Percentiles rank a stretch among this genome's conserved stretches.
These are phyloP conservation scores for Mugil cephalus DNA, from an alignment of 2,113 vertebrate species.

Conservation along the genomic window DNA sequence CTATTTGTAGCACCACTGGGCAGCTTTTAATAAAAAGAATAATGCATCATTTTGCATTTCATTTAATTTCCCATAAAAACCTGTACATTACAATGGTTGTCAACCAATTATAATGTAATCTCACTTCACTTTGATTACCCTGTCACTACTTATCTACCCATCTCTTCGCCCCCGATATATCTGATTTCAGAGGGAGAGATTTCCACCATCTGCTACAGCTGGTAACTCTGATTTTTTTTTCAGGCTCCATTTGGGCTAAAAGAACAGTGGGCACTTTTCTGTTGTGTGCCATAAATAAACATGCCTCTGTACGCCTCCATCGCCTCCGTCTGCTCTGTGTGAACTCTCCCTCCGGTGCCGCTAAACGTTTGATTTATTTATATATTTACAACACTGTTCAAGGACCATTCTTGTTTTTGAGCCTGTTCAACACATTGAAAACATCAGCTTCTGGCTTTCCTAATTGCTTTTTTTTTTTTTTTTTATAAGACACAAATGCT, in stretches of 20 bases:
- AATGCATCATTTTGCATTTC: no score
- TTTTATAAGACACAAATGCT: neutral
- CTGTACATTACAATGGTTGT: no score
- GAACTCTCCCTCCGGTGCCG: slow-evolving; percentile 23
- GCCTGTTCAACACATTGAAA: neutral
- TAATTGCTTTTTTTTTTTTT: no score
- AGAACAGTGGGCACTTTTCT: slow-evolving; percentile 9
- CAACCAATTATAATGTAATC: no score
- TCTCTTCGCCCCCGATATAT: no score
- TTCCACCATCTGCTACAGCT: neutral
- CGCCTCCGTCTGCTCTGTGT: slow-evolving; percentile 28
- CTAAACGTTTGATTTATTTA: slow-evolving; percentile 13
- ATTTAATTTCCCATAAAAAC: no score
- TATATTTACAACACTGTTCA: slow-evolving; percentile 8
- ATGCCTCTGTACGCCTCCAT: slow-evolving; percentile 22
- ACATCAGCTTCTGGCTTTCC: neutral
- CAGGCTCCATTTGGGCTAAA: slow-evolving; percentile 1
- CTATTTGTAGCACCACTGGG: no score
- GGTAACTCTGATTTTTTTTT: slow-evolving; percentile 19
- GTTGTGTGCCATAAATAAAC: slow-evolving; percentile 22
- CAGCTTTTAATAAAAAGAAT: no score
- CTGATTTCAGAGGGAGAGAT: no score
- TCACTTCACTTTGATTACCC: no score
- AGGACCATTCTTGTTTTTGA: slow-evolving; percentile 3
- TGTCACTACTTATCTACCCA: no score